A percentile compares a stretch with the other conserved stretches of the same genome.
phyloP scores from a whole-genome alignment of 2,888 invertebrate species.

The Psylliodes chrysocephalus region DNA sequence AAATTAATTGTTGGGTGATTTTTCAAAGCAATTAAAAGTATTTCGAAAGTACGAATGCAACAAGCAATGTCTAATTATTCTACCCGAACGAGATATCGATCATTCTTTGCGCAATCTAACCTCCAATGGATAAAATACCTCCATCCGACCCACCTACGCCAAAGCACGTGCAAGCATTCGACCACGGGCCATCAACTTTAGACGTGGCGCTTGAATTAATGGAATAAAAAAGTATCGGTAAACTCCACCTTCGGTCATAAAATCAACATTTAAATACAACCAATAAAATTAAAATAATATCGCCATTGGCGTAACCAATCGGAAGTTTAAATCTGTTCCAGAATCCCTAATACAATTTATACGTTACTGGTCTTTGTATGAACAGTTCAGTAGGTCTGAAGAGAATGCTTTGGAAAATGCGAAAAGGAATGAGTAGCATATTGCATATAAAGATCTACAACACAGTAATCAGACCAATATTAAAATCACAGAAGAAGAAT shows the following conservation, averaged over 20 bases:
- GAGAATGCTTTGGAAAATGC: too few species aligned
- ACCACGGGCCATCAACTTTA: neutral
- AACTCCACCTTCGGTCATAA: conserved; percentile 13
- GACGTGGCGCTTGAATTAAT: conserved; percentile 12
- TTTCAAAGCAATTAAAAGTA: too few species aligned
- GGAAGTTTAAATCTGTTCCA: too few species aligned
- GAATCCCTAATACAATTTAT: too few species aligned
- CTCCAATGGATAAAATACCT: neutral
- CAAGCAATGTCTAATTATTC: neutral
- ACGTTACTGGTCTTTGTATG: too few species aligned
- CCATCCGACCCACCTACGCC: neutral
- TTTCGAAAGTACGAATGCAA: neutral
- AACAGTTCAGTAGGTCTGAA: too few species aligned
- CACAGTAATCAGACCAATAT: too few species aligned
- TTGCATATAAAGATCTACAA: too few species aligned
- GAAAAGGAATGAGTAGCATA: too few species aligned
- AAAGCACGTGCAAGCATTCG: conserved; percentile 6
- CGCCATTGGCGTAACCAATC: neutral
- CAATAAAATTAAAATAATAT: conserved; percentile 11
- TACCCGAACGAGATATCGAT: neutral
- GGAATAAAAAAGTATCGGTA: conserved; percentile 9
- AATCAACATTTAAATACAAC: conserved; percentile 4
- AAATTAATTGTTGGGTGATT: too few species aligned
- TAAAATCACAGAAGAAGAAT: too few species aligned
- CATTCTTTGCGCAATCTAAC: conserved; percentile 2